These are phyloP conservation scores for Turritopsis rubra DNA, from an alignment of 30 jellyfish, hydroid and myxozoan genomes.

Conservation along the genomic window DNA sequence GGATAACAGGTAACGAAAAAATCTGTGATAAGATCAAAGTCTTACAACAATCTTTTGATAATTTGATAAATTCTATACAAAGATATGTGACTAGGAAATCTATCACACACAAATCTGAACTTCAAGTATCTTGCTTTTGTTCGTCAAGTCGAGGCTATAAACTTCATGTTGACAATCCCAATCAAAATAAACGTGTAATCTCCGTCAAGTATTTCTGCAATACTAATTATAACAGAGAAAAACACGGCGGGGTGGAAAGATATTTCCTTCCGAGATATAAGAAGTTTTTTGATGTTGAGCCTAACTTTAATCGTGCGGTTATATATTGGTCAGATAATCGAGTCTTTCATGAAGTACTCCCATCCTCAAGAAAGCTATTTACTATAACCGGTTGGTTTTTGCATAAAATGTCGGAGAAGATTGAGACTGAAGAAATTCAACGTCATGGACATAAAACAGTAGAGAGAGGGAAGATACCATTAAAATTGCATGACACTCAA, in stretches of 20 bases:
- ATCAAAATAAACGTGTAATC: slow-evolving; percentile 2
- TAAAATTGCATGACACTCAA: neutral
- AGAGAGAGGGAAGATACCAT: neutral
- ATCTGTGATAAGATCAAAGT: neutral
- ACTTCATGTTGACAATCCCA: slow-evolving; percentile 23
- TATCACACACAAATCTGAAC: neutral
- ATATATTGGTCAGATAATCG: slow-evolving; percentile 25
- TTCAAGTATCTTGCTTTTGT: slow-evolving; percentile 6
- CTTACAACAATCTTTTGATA: slow-evolving; percentile 1
- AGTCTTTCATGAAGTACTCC: slow-evolving; percentile 5
- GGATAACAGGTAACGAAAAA: slow-evolving; percentile 21
- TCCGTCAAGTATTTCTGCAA: slow-evolving; percentile 2
- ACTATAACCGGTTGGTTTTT: slow-evolving; percentile 14
- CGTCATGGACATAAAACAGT: neutral
- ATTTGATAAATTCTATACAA: neutral
- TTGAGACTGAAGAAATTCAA: neutral
- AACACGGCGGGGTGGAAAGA: slow-evolving; percentile 22
- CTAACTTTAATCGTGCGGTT: slow-evolving; percentile 22
- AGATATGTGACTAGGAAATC: neutral
- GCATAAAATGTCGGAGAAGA: no score
- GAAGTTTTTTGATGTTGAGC: slow-evolving; percentile 23
- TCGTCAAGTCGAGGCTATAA: neutral
- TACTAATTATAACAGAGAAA: neutral
- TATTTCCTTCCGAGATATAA: neutral
- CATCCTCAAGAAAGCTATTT: neutral